Base-by-base conservation (phyloP, 1,140 invertebrate species). In the Drosophila oshimai region DNA sequence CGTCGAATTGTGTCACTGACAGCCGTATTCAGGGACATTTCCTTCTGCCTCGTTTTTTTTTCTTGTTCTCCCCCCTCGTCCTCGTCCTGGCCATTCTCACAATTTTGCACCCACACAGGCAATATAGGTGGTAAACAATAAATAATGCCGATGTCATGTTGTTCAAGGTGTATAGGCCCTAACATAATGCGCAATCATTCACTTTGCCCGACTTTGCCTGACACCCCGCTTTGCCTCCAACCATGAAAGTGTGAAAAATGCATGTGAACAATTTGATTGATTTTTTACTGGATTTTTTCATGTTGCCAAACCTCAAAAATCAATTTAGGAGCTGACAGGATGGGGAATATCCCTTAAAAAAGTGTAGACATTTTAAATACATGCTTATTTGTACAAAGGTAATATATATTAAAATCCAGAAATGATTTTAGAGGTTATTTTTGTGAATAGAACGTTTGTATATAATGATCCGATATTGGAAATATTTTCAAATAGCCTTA, bases 141-240 rank as follows among this genome's bases (percentile, higher is more conserved):
- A 86, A 84, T 84, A 79, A 84, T 84, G 73, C 53, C 78, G 78
- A 86, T 84, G 70, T 86, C 80, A 83, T 74, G 69, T 65, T 65
- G 62, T 65, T 65, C 41, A 65, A 65, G 62, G 62, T 71, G 65
- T 70, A 64, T 72, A 73, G 68, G 69, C 42, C 41, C 47, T 46
- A 44, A 36, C 64, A 75, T 76, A 76, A 71, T 81, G 71, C 76
- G 54, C 76, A 71, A 81, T 81, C 72, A 72, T 81, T 75, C 79
- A 45, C 47, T 39, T 29, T 47, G 54, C 31, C 20, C 26, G 42
- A 50, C 26, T n/a, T n/a, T n/a, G n/a, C n/a, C 18, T 28, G 58
- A 34, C 41, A 54, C 36, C 31, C 18, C 7, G 22, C 10, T 20
- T 28, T 18, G 13, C 26, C 51, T 28, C 37, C 47, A 36, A 70